These are phyloP conservation scores for Meriones psammophilus DNA, from an alignment of 2,797 vertebrate genomes.

Conservation along the genomic window DNA sequence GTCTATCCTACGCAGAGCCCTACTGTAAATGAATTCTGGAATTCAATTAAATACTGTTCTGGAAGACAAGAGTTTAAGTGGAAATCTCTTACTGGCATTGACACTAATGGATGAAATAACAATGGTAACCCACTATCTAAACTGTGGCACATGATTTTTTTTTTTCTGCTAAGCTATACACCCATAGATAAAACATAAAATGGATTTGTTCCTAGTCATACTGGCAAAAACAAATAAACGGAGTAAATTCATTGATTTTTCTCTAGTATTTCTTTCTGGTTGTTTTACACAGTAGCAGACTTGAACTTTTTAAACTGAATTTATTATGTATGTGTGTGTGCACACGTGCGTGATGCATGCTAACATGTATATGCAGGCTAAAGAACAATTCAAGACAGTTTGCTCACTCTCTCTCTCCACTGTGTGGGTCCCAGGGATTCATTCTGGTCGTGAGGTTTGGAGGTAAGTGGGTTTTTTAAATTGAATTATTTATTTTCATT, in stretches of 20 bases:
- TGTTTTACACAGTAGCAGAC: not conserved
- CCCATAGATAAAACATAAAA: not conserved
- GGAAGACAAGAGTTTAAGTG: slow-evolving; percentile 38
- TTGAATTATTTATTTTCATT: no score
- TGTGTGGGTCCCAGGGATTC: not conserved
- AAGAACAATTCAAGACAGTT: not conserved
- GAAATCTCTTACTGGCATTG: slow-evolving; percentile 33
- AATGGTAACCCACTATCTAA: slow-evolving; percentile 16
- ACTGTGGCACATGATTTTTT: not conserved
- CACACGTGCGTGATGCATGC: not conserved
- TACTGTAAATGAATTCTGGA: slow-evolving; percentile 49
- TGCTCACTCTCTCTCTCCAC: not conserved
- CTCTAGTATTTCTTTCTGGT: not conserved
- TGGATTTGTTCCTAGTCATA: not conserved
- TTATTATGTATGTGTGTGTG: not conserved
- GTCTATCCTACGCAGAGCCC: not conserved
- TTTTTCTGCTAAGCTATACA: not conserved
- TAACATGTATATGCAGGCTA: not conserved
- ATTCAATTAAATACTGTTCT: slow-evolving; percentile 66
- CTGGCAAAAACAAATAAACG: not conserved
- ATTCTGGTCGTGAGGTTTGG: no score
- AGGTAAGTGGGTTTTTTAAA: not conserved
- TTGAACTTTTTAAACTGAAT: not conserved
- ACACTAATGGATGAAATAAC: slow-evolving; percentile 57
- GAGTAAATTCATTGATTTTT: not conserved